Base-by-base conservation (phyloP, 1,140 invertebrate genomes). In the Eulimnadia texana region DNA sequence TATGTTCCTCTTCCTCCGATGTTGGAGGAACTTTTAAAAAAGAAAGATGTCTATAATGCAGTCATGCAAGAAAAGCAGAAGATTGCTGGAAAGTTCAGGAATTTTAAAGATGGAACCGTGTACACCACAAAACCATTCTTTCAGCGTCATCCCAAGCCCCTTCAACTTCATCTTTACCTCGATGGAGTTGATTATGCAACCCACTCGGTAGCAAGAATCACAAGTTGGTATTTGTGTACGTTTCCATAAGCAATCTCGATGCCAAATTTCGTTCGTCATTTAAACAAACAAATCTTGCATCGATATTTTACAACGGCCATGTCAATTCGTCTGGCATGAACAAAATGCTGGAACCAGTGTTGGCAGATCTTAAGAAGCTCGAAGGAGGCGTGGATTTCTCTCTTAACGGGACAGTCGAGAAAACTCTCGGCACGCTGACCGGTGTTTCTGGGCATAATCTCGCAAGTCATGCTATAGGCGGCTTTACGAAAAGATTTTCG, bases 171-270 rank as follows among this genome's bases (percentile, higher is more conserved):
- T 6, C 24, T 62, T 16, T 62, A 61, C 52, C 23, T 55, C 13
- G 60, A 62, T 24, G 54, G 58, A 28, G 52, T 62, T 19, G 54
- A 28, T 20, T 62, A 25, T 52, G 50, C 28, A 62, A 62, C 42
- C 60, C 60, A 2, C 23, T 62, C 19, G 60, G 60, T 10, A 55
- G 50, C 33, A 60, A 62, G 20, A 62, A 52, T 16, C 60, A 62
- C 27, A 62, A 62, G 47, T 24, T 62, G 22, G 60, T 52, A 11
- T 47, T 60, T 23, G 24, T 60, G 42, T 62, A 62, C 42, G 28
- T 62, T 56, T 57, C 52, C 13, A 24, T 62, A 16, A 23, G 29
- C n/a, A 62, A 62, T 24, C 28, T 57, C 19, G 52, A 20, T n/a
- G 1, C 11, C 24, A 58, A 33, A 33, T 61, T 25, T 19, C 50